Evolutionary conservation across 2,888 invertebrate species (phyloP).

Genomic region (Acanthosoma haemorrhoidale): DNA sequence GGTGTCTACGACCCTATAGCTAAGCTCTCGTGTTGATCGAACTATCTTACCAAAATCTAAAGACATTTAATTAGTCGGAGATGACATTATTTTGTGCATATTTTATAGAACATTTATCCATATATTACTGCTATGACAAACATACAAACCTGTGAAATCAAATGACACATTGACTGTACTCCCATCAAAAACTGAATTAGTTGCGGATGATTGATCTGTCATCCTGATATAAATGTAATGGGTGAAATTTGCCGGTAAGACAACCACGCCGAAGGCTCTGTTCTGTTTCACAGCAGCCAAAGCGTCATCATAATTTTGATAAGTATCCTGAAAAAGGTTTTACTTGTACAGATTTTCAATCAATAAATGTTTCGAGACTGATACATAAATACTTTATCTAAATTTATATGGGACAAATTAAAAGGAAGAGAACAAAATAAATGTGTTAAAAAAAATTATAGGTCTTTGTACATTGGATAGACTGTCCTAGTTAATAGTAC

Average conservation of each 20-base stretch:
- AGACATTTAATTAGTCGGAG: neutral
- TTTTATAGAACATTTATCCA: neutral
- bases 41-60: conserved; percentile 33
- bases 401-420: neutral
- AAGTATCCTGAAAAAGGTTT: neutral
- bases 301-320: conserved; percentile 28
- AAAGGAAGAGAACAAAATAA: neutral
- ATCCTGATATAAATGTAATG: conserved; percentile 33
- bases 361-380: neutral
- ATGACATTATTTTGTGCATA: neutral
- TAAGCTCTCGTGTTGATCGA: conserved; percentile 32
- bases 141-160: conserved; percentile 35
- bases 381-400: neutral
- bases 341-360: neutral
- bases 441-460: no score
- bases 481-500: no score
- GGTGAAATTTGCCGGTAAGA: conserved; percentile 37
- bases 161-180: conserved; percentile 31
- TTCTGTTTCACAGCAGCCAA: conserved; percentile 38
- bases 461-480: no score
- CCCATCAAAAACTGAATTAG: conserved; percentile 26
- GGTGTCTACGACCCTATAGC: conserved; percentile 27
- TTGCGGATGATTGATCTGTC: conserved; percentile 28
- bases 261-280: conserved; percentile 36
- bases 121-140: neutral